Evolutionary conservation across 2,797 vertebrate genomes (phyloP).

Genomic region (Oceanodroma leucorhoa): DNA sequence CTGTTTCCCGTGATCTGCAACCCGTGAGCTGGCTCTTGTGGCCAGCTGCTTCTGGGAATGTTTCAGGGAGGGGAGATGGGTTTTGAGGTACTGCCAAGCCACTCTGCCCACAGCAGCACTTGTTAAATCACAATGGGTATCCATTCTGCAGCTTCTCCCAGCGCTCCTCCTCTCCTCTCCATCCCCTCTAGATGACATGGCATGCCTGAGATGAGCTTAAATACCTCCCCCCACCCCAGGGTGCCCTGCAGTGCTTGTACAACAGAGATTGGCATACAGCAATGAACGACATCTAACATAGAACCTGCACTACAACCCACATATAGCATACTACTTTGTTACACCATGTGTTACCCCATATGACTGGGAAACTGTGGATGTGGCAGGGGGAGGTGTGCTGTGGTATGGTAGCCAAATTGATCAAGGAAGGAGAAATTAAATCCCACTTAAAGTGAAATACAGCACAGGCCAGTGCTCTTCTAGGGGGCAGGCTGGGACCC

Average conservation of each 20-base stretch:
- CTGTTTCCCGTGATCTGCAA: slow-evolving; percentile 33
- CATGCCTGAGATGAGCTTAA: not conserved
- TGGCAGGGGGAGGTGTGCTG: not conserved
- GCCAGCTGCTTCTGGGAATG: slow-evolving; percentile 44
- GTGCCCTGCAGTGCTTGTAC: not conserved
- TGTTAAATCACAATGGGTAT: not conserved
- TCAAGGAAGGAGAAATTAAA: not conserved
- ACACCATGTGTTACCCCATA: not conserved
- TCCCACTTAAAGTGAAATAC: not conserved
- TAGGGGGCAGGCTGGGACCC: not conserved
- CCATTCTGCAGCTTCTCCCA: not conserved
- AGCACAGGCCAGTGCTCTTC: not conserved
- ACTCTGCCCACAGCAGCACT: not conserved
- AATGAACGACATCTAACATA: not conserved
- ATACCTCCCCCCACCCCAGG: not conserved
- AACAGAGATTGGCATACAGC: fast-evolving
- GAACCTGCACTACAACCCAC: not conserved
- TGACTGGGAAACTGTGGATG: fast-evolving
- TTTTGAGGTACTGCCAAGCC: slow-evolving; percentile 42
- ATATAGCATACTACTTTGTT: not conserved
- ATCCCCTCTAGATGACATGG: not conserved
- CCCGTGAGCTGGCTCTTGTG: not conserved
- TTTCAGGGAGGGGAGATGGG: not conserved
- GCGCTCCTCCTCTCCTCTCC: not conserved
- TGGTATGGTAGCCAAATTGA: not conserved